phyloP scores from a whole-genome alignment of 1,140 invertebrate species.

The Vollenhovia emeryi region DNA sequence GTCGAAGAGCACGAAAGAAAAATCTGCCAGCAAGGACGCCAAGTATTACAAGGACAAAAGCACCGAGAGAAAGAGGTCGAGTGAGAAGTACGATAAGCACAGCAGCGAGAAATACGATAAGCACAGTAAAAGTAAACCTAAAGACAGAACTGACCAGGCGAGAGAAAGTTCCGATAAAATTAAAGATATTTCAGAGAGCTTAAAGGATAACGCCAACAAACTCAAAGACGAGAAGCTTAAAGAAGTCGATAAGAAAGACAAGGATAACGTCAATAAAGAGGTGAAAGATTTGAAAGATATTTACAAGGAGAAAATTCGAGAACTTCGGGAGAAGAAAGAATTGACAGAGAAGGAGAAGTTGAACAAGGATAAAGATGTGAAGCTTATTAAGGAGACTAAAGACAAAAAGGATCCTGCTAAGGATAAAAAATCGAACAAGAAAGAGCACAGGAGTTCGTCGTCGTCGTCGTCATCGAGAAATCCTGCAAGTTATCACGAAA shows the following conservation, averaged over 20 bases:
- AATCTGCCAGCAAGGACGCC: constrained; percentile 48
- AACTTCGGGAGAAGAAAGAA: constrained; percentile 83
- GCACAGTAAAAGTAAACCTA: constrained; percentile 69
- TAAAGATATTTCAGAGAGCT: constrained; percentile 61
- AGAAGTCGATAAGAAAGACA: constrained; percentile 76
- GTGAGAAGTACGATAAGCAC: constrained; percentile 77
- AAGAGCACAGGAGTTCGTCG: constrained; percentile 77
- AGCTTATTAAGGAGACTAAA: constrained; percentile 72
- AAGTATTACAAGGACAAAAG: constrained; percentile 75
- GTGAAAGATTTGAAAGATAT: constrained; percentile 83
- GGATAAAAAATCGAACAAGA: constrained; percentile 77
- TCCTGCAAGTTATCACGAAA: constrained; percentile 68
- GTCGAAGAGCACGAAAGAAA: constrained; percentile 62
- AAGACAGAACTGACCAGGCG: constrained; percentile 74
- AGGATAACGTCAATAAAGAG: constrained; percentile 74
- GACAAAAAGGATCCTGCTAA: constrained; percentile 75
- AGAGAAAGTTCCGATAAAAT: constrained; percentile 68
- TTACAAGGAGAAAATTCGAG: constrained; percentile 84
- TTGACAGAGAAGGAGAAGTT: constrained; percentile 84
- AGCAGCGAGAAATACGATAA: constrained; percentile 78
- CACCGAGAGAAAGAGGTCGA: constrained; percentile 74
- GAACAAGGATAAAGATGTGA: constrained; percentile 76
- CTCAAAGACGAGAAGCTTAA: constrained; percentile 72
- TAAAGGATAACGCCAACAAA: constrained; percentile 62
- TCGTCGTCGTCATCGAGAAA: constrained; percentile 70